phyloP scores from a whole-genome alignment of 1,140 invertebrate species.

The Eulimnadia texana region DNA sequence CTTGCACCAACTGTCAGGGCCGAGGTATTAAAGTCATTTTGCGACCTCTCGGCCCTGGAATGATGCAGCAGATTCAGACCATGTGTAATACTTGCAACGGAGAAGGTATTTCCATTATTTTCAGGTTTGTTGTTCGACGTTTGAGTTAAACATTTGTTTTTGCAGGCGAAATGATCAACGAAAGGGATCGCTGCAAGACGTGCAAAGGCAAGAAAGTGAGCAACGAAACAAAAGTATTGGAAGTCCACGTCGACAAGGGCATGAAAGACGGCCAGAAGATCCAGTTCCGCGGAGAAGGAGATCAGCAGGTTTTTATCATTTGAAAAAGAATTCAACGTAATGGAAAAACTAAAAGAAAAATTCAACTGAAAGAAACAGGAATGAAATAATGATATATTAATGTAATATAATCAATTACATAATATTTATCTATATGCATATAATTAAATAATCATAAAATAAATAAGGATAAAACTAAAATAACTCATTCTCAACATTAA shows the following conservation, averaged over 20 bases:
- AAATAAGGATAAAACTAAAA: too few species aligned
- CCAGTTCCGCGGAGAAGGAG: constrained; percentile 70
- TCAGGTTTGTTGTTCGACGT: background rate
- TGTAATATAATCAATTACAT: background rate
- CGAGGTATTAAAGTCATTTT: constrained; percentile 53
- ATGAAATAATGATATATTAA: background rate
- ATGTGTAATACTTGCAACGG: constrained; percentile 52
- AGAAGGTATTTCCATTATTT: constrained; percentile 29
- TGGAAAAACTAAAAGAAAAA: too few species aligned
- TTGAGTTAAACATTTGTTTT: constrained; percentile 2
- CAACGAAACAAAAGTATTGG: constrained; percentile 61
- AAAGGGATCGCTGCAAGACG: constrained; percentile 60
- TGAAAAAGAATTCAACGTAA: too few species aligned
- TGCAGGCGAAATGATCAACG: constrained; percentile 51
- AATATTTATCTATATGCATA: too few species aligned
- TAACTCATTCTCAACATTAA: too few species aligned
- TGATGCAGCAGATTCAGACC: constrained; percentile 70
- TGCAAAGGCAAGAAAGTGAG: constrained; percentile 70
- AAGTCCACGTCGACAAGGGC: constrained; percentile 81
- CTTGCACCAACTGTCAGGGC: constrained; percentile 61
- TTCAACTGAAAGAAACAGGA: too few species aligned
- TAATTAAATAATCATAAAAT: too few species aligned
- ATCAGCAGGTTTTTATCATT: constrained; percentile 45
- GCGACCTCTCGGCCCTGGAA: constrained; percentile 56
- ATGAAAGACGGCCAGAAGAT: constrained; percentile 81